These are phyloP conservation scores for Danio albolineatus DNA, from an alignment of 2,797 vertebrate species.

Conservation along the genomic window DNA sequence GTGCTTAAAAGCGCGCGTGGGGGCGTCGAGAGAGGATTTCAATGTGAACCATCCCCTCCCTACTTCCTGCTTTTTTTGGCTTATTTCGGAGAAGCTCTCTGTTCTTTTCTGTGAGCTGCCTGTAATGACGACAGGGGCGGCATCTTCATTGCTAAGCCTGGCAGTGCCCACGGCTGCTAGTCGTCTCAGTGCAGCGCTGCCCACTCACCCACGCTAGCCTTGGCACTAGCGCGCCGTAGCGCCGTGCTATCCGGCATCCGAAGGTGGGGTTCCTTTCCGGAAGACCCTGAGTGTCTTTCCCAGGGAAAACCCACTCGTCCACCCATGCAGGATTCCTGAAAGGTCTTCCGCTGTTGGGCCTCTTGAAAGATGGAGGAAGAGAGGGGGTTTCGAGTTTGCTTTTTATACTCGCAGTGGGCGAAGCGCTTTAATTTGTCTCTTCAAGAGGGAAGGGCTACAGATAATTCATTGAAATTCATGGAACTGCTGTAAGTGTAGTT, in stretches of 20 bases:
- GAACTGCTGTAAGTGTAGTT: conserved; percentile 1
- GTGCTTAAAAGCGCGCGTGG: conserved; percentile 83
- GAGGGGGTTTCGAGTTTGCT: conserved; percentile 63
- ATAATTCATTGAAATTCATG: neutral
- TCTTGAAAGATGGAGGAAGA: conserved; percentile 61
- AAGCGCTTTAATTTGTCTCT: conserved; percentile 58
- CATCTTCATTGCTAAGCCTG: conserved; percentile 81
- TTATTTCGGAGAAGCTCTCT: conserved; percentile 79
- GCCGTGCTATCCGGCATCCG: conserved; percentile 63
- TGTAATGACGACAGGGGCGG: conserved; percentile 81
- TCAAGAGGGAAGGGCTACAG: conserved; percentile 7
- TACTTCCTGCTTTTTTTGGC: conserved; percentile 67
- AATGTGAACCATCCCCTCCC: conserved; percentile 78
- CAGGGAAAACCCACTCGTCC: conserved; percentile 84
- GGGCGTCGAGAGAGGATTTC: conserved; percentile 87
- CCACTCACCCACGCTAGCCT: conserved; percentile 80
- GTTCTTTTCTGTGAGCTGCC: conserved; percentile 78
- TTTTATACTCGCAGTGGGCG: conserved; percentile 55
- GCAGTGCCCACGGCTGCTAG: conserved; percentile 86
- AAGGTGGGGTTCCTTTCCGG: conserved; percentile 85
- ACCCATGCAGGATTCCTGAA: conserved; percentile 84
- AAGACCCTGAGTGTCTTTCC: conserved; percentile 81
- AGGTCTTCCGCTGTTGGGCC: conserved; percentile 72
- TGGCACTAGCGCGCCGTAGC: conserved; percentile 72
- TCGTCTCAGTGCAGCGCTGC: conserved; percentile 82